These are phyloP conservation scores for Andrena marginata DNA, from an alignment of 2,888 invertebrate genomes.

Conservation along the genomic window DNA sequence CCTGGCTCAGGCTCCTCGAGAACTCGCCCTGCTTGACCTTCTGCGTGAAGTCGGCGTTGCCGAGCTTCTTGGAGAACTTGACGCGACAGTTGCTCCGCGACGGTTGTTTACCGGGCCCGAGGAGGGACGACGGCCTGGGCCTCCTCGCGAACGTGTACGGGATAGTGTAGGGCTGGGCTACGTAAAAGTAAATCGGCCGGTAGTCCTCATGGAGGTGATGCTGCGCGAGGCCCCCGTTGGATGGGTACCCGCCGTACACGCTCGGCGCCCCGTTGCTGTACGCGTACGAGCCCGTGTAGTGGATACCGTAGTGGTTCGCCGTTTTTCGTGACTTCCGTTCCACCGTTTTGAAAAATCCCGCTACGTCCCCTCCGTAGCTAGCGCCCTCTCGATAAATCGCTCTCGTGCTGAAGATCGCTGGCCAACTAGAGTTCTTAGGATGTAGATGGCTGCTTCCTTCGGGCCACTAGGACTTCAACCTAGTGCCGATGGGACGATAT, in stretches of 20 bases:
- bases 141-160: constrained; percentile 82
- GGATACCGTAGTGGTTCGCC: constrained; percentile 82
- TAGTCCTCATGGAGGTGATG: constrained; percentile 80
- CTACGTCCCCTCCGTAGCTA: not conserved
- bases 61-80: constrained; percentile 80
- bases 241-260: constrained; percentile 74
- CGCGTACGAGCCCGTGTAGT: constrained; percentile 80
- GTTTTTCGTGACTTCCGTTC: constrained; percentile 82
- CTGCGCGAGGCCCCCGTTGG: constrained; percentile 69
- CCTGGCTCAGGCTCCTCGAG: constrained; percentile 82
- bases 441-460: no score
- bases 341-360: constrained; percentile 74
- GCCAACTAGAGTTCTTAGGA: not conserved
- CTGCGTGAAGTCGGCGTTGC: constrained; percentile 81
- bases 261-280: constrained; percentile 81
- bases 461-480: no score
- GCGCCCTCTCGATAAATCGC: not conserved
- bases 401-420: no score
- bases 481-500: no score
- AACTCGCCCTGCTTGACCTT: constrained; percentile 83
- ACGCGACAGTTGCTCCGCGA: constrained; percentile 77
- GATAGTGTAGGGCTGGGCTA: constrained; percentile 82
- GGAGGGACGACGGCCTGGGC: constrained; percentile 78
- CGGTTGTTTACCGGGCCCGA: constrained; percentile 72
- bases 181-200: constrained; percentile 82